Conservation (phyloP, 2,797 vertebrate species). For the Notolepis coatsorum region DNA sequence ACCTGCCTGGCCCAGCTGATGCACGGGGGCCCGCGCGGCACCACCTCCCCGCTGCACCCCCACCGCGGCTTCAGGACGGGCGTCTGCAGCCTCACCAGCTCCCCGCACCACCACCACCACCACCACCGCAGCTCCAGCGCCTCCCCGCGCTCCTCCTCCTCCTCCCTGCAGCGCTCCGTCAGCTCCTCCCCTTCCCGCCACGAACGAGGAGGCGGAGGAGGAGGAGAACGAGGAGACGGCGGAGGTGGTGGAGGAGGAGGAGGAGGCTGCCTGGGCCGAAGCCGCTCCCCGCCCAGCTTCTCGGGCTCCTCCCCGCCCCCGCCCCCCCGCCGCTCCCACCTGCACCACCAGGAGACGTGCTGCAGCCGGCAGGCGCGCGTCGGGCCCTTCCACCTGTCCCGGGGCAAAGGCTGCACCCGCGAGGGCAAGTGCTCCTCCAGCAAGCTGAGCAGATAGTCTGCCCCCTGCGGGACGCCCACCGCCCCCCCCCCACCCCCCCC, state of each 20-base stretch:
- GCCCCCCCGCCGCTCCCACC: conserved; percentile 90
- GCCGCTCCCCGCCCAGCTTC: conserved; percentile 95
- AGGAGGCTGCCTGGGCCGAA: conserved; percentile 83
- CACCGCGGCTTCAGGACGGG: conserved; percentile 87
- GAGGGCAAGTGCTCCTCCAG: conserved; percentile 92
- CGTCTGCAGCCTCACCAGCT: conserved; percentile 88
- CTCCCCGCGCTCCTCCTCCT: conserved; percentile 93
- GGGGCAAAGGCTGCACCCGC: conserved; percentile 80
- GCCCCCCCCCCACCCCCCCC: neutral
- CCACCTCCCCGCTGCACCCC: no score
- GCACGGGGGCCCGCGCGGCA: no score
- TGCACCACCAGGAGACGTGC: conserved; percentile 92
- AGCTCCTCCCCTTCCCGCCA: conserved; percentile 95
- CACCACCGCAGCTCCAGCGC: conserved; percentile 93
- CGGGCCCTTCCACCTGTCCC: conserved; percentile 82
- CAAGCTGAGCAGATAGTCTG: conserved; percentile 98
- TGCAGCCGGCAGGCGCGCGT: conserved; percentile 89
- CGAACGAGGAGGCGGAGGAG: conserved; percentile 85
- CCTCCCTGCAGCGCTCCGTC: conserved; percentile 94
- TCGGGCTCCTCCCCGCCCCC: conserved; percentile 96
- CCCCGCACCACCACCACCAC: conserved; percentile 64
- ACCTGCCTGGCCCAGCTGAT: conserved; percentile 96
- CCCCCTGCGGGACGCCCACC: neutral
- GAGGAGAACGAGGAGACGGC: no score
- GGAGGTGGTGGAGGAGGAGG: conserved; percentile 77